phyloP scores from a whole-genome alignment of 2,113 vertebrate genomes.

The Pithys albifrons region DNA sequence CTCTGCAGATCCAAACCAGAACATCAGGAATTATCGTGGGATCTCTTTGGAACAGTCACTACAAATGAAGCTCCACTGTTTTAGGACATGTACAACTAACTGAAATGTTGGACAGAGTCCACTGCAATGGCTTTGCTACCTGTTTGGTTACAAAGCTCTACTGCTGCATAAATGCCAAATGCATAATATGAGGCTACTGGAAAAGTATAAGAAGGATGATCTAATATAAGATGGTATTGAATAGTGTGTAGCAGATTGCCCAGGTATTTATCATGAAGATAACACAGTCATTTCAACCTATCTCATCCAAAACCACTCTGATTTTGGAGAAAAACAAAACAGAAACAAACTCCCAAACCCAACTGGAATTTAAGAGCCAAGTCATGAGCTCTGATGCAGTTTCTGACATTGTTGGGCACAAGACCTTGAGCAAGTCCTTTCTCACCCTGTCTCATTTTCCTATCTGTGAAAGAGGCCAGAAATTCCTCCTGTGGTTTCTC shows the following conservation, averaged over 20 bases:
- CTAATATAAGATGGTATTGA: neutral
- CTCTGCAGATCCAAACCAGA: neutral
- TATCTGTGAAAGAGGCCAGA: neutral
- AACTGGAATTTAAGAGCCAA: neutral
- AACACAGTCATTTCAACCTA: neutral
- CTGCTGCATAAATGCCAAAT: neutral
- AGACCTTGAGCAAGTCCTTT: neutral
- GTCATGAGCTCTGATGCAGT: neutral
- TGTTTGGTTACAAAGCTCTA: neutral
- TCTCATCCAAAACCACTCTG: neutral
- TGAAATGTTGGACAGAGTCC: neutral
- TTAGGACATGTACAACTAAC: neutral
- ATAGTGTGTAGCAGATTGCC: neutral
- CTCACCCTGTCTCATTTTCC: neutral
- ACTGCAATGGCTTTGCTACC: neutral
- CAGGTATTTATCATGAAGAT: neutral
- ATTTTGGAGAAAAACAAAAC: neutral
- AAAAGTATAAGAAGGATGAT: neutral
- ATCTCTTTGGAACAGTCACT: neutral
- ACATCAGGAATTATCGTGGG: fast-evolving
- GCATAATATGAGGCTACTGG: neutral
- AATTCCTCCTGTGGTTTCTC: neutral
- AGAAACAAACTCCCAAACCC: neutral
- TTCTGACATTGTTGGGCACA: neutral
- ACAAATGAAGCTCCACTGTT: neutral